Percentiles rank a stretch among this genome's conserved stretches.
Conservation (phyloP, 2,113 vertebrate genomes). For the Phrynocephalus versicolor region DNA sequence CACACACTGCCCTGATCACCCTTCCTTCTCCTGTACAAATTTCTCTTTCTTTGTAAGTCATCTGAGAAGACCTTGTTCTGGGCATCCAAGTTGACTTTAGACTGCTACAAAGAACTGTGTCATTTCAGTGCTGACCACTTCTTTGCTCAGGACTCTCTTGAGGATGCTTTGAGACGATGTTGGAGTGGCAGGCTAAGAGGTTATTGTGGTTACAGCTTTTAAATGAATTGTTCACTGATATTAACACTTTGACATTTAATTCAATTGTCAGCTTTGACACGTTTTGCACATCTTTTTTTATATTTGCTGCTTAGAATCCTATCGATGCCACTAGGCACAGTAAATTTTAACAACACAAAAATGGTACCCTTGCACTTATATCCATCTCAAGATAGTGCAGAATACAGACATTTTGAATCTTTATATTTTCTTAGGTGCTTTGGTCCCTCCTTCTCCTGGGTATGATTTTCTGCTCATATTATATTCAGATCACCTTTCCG, state of each 20-base stretch:
- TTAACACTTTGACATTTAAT: constrained; percentile 2
- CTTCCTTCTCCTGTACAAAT: background rate
- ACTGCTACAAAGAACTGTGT: background rate
- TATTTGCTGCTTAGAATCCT: background rate
- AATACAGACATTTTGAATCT: background rate
- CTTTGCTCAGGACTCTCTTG: background rate
- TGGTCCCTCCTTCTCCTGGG: too few species aligned
- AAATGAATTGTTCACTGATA: background rate
- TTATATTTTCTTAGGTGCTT: background rate
- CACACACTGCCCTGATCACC: background rate
- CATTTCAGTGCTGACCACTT: background rate
- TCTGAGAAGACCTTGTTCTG: background rate
- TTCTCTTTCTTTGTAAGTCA: background rate
- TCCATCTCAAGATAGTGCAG: background rate
- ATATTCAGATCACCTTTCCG: background rate
- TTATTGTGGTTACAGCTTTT: background rate
- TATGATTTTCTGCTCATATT: background rate
- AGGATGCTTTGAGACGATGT: background rate
- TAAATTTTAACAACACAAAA: background rate
- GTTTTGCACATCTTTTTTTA: background rate
- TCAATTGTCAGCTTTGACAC: background rate
- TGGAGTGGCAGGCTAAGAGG: background rate
- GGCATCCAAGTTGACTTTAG: background rate
- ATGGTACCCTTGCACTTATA: background rate
- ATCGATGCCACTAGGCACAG: background rate